Percentiles rank a stretch among this genome's conserved stretches.
These are phyloP conservation scores for Laticauda laticaudata DNA, from an alignment of 2,113 vertebrate genomes.

Conservation along the genomic window DNA sequence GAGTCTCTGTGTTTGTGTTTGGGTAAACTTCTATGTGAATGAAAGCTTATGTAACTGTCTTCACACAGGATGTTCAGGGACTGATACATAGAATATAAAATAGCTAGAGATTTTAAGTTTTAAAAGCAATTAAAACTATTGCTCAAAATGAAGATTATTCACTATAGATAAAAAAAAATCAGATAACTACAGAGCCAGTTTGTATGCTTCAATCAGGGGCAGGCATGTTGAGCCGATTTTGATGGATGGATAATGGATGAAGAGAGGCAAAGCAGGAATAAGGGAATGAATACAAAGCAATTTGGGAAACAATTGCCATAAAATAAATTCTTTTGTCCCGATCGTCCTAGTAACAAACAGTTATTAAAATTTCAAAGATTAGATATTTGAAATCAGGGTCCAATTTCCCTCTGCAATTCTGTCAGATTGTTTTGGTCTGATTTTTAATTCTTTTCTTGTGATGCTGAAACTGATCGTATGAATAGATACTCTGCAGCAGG, in stretches of 20 bases:
- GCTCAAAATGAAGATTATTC: conserved; percentile 14
- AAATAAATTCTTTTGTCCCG: background rate
- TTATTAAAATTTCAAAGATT: background rate
- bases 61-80: background rate
- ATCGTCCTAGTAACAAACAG: background rate
- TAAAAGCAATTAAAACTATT: conserved; percentile 35
- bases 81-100: conserved; percentile 45
- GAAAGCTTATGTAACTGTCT: conserved; percentile 39
- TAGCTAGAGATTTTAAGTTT: conserved; percentile 15
- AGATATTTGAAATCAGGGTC: background rate
- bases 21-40: conserved; percentile 1
- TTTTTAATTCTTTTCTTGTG: background rate
- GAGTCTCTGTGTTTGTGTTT: conserved; percentile 12
- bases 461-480: background rate
- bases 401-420: background rate
- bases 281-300: background rate
- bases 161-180: conserved; percentile 21
- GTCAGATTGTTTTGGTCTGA: background rate
- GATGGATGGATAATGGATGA: conserved; percentile 6
- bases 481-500: background rate
- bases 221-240: conserved; percentile 28
- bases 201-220: conserved; percentile 12
- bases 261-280: background rate
- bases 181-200: background rate
- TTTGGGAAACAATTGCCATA: background rate